These are phyloP conservation scores for Tetrapedia diversipes DNA, from an alignment of 2,888 invertebrate genomes.

Conservation along the genomic window DNA sequence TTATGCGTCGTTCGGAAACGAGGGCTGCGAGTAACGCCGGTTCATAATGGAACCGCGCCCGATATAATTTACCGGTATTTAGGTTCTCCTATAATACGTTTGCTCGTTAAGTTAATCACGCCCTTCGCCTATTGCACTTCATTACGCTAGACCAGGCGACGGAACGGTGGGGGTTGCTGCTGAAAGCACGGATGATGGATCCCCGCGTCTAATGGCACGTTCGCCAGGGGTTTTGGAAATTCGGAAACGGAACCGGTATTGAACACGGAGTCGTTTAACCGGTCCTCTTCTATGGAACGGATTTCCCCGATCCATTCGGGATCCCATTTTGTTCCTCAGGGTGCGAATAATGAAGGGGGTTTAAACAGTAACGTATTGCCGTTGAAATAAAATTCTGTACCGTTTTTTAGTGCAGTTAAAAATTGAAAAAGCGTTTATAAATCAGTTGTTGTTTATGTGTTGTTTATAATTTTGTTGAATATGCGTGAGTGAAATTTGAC, in stretches of 20 bases:
- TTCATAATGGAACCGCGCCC: slow-evolving; percentile 55
- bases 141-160: not conserved
- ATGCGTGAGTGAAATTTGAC: no score
- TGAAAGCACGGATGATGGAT: slow-evolving; percentile 24
- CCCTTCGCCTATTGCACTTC: slow-evolving; percentile 31
- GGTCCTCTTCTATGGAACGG: not conserved
- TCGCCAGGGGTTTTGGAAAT: not conserved
- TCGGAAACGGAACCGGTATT: not conserved
- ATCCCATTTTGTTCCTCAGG: not conserved
- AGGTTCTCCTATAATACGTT: slow-evolving; percentile 50
- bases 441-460: no score
- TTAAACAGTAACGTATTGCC: no score
- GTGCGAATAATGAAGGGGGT: not conserved
- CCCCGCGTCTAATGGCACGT: slow-evolving; percentile 1
- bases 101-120: slow-evolving; percentile 57
- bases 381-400: no score
- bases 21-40: slow-evolving; percentile 45
- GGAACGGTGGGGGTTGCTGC: not conserved
- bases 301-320: not conserved
- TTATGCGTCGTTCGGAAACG: slow-evolving; percentile 58
- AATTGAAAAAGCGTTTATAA: no score
- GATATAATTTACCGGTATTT: slow-evolving; percentile 57
- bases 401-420: no score
- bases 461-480: no score
- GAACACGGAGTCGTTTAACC: not conserved